phyloP scores from a whole-genome alignment of 2,888 invertebrate species.

The Platerodrilus igneus region DNA sequence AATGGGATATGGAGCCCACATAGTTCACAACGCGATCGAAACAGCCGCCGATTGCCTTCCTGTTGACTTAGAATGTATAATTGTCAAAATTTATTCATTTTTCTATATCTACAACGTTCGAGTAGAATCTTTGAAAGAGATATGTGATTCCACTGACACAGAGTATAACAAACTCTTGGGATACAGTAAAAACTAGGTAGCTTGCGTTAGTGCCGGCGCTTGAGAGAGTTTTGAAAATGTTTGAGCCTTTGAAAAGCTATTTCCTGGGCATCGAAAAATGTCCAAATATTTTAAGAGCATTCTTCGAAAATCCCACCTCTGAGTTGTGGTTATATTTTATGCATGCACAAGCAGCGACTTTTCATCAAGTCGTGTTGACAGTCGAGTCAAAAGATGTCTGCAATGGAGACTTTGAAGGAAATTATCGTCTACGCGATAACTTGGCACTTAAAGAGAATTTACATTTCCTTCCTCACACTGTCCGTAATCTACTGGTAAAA shows the following conservation, averaged over 20 bases:
- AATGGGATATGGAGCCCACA: constrained; percentile 27
- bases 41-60: constrained; percentile 32
- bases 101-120: constrained; percentile 32
- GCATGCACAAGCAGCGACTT: constrained; percentile 26
- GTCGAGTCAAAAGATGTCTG: constrained; percentile 29
- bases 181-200: constrained; percentile 30
- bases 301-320: constrained; percentile 33
- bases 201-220: constrained; percentile 30
- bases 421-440: constrained; percentile 28
- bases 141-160: constrained; percentile 29
- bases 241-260: constrained; percentile 34
- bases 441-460: constrained; percentile 25
- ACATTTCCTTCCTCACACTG: constrained; percentile 25
- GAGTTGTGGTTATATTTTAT: constrained; percentile 36
- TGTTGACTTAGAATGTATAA: constrained; percentile 30
- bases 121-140: constrained; percentile 28
- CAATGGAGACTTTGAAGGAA: constrained; percentile 30
- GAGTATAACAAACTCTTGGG: constrained; percentile 28
- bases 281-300: constrained; percentile 30
- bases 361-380: constrained; percentile 27
- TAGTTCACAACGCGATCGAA: constrained; percentile 33
- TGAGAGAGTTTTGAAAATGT: constrained; percentile 36
- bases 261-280: constrained; percentile 36
- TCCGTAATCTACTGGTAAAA: constrained; percentile 25
- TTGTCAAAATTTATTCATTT: constrained; percentile 33